These are phyloP conservation scores for Acanthaster planci DNA, from an alignment of 35 echinoderm and acorn worm genomes.

Conservation along the genomic window DNA sequence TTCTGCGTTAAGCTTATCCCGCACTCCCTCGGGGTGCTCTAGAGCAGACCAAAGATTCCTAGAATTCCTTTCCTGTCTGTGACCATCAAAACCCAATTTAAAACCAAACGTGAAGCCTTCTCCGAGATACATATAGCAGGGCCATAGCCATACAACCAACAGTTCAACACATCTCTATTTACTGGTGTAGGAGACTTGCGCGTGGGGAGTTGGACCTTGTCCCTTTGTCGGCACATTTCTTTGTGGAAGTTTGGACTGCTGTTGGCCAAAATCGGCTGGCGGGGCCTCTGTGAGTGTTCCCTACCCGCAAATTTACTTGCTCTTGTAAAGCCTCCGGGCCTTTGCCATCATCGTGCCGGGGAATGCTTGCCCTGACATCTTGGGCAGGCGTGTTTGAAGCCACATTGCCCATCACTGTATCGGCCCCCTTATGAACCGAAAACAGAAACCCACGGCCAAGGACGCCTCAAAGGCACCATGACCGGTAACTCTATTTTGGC, in stretches of 20 bases:
- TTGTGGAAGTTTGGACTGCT: no score
- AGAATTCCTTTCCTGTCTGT: background rate
- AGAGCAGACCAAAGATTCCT: background rate
- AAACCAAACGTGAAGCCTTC: background rate
- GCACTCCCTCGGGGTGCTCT: background rate
- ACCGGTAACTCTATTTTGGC: background rate
- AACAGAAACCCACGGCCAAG: background rate
- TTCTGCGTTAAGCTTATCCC: background rate
- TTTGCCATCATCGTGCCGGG: background rate
- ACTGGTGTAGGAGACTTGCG: background rate
- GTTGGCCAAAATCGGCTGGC: background rate
- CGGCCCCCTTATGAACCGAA: background rate
- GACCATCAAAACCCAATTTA: background rate
- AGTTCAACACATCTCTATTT: background rate
- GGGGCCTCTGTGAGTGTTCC: background rate
- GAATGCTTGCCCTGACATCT: background rate
- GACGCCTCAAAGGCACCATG: background rate
- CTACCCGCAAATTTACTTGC: background rate
- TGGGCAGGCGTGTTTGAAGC: background rate
- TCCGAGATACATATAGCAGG: background rate
- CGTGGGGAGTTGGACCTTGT: no score
- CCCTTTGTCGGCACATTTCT: no score
- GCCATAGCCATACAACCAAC: background rate
- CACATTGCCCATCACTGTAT: background rate
- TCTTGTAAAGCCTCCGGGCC: background rate